Evolutionary conservation across 2,797 vertebrate species (phyloP), one percentile per base, ranked within the genome.

Genomic region (Artibeus jamaicensis): DNA sequence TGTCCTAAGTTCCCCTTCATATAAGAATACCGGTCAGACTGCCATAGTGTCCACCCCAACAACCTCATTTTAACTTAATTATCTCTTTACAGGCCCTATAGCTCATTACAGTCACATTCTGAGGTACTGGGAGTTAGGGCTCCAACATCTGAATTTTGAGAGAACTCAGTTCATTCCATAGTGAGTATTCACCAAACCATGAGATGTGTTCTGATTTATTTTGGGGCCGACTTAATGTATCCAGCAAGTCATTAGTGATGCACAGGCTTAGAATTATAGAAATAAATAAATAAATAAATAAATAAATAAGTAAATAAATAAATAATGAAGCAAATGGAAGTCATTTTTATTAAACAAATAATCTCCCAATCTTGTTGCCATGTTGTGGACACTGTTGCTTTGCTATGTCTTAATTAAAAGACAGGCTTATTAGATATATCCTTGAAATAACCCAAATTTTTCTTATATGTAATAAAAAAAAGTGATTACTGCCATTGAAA

Each of bases 321-420:
- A 15, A 89, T 19, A 70, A 86, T 70, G 76, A 76, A 10, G 14
- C 5, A 62, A 65, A 32, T 83, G 37, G 86, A 89, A 92, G n/a
- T 74, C 19, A 86, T 83, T 62, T 96, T 70, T 81, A 85, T 68
- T 84, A 96, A 96, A 67, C 18, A 93, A 91, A 91, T 81, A 77
- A 92, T 62, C 10, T 11, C 22, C 34, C 15, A 57, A 8, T 55
- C 91, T 81, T 77, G 22, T 48, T 87, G 19, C 6, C 46, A 79
- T 7, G 76, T 83, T 89, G 8, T 71, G 14, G 15, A 89, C 6
- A 73, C 16, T 81, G 65, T 89, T 91, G 16, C 34, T 94, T 0
- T 81, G 14, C 65, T 82, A 57, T 65, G 46, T 74, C 78, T 76
- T 93, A 76, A 50, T 92, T 86, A 70, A 85, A 96, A 94, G 34